Evolutionary conservation across 2,113 vertebrate genomes (phyloP), one percentile per base, ranked within the genome.

Genomic region (Tyto alba): DNA sequence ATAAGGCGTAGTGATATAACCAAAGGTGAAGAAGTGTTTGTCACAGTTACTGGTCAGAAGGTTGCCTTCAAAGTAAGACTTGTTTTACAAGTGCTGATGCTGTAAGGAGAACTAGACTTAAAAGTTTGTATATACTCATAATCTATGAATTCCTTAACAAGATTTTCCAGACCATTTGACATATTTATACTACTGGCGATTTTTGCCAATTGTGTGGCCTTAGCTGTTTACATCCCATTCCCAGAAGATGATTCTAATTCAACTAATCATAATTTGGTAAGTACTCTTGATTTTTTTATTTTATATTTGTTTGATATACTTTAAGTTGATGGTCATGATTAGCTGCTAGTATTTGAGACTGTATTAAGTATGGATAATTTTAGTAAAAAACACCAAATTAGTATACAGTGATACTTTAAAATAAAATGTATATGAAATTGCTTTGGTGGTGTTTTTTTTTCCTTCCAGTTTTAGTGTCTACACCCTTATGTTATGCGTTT

Each of bases 121-220:
- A 74, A 86, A 36, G 78, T 94, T 68, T 93, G 66, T 83, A 66
- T 60, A 53, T 95, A 83, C 67, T 80, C 6, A 3, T 64, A 81
- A 91, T 48, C 56, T 38, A 26, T 87, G n/a, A 93, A 74, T 97
- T 98, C 99, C 99, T 99, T 99, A 99, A 99, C 98, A 69, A 85
- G 74, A 78, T 40, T 96, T 93, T 96, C 94, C 98, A 99, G 99
- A 99, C 99, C 99, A 98, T 99, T 99, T 99, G 99, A 99, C 99
- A 99, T 99, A 98, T 99, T 99, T 99, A 99, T 99, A 99, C 98
- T 99, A 98, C 98, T 99, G 98, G 99, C 99, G 98, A 99, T 99
- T 99, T 99, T 99, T 99, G 99, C 99, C 99, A 99, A 99, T 99
- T 99, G 99, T 98, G 99, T 99, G 99, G 99, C 99, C 99, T 99